phyloP scores from a whole-genome alignment of 2,888 invertebrate genomes.

The Craniophora ligustri region DNA sequence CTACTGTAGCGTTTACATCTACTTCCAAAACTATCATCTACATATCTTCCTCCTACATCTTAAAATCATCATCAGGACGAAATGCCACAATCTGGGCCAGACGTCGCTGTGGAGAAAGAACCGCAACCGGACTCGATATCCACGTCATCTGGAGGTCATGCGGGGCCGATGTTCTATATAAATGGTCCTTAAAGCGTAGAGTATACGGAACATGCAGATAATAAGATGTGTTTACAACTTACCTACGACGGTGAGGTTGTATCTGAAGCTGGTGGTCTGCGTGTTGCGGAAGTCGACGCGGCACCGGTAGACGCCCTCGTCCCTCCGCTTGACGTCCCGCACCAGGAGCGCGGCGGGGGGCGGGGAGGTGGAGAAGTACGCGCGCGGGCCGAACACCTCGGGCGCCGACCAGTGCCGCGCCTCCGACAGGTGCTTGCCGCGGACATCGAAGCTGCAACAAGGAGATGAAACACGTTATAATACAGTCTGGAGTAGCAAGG shows the following conservation, averaged over 20 bases:
- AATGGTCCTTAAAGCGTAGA: too few species aligned
- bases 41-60: constrained; percentile 12
- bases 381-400: constrained; percentile 95
- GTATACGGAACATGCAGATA: too few species aligned
- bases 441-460: constrained; percentile 94
- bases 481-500: too few species aligned
- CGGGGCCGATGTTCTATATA: too few species aligned
- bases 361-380: constrained; percentile 94
- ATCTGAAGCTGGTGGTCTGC: constrained; percentile 96
- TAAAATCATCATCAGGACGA: constrained; percentile 70
- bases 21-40: not conserved
- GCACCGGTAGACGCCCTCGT: constrained; percentile 96
- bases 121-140: constrained; percentile 76
- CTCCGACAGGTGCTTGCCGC: constrained; percentile 93
- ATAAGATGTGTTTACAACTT: too few species aligned
- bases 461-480: not conserved
- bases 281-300: constrained; percentile 96
- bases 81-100: constrained; percentile 79
- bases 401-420: constrained; percentile 95
- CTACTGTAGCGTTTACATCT: too few species aligned
- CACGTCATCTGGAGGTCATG: constrained; percentile 77
- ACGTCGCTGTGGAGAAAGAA: constrained; percentile 72
- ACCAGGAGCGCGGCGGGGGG: constrained; percentile 93
- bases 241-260: constrained; percentile 97
- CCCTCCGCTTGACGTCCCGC: constrained; percentile 94